Conservation (phyloP, 1,140 invertebrate species). For the Diabrotica undecimpunctata region DNA sequence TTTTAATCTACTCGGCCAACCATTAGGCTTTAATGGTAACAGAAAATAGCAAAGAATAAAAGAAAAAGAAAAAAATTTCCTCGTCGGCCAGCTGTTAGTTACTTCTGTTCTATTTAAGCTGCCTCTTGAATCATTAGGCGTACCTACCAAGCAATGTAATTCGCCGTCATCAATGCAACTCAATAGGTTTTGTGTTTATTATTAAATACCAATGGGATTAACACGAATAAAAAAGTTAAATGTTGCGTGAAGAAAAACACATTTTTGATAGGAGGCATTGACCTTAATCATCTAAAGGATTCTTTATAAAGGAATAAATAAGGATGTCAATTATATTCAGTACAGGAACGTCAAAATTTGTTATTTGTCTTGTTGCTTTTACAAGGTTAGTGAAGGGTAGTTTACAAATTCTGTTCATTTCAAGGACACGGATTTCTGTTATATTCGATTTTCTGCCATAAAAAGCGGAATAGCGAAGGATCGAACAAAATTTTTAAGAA, state of each 20-base stretch:
- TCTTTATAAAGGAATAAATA: too few relatives aligned
- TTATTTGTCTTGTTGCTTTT: too few relatives aligned
- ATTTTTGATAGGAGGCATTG: neutral
- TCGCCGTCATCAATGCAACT: neutral
- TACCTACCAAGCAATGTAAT: neutral
- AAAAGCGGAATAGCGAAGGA: too few relatives aligned
- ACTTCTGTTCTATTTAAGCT: neutral
- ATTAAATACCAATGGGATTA: neutral
- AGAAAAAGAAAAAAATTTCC: slow-evolving; percentile 1
- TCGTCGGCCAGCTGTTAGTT: neutral
- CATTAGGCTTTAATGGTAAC: neutral
- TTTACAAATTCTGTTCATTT: too few relatives aligned
- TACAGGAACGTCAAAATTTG: too few relatives aligned
- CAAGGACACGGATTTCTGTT: too few relatives aligned
- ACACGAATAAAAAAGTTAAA: neutral
- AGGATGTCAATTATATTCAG: too few relatives aligned
- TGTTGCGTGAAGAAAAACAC: neutral
- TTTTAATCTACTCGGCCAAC: neutral
- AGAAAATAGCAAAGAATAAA: neutral
- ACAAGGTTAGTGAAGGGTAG: too few relatives aligned
- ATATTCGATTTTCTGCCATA: too few relatives aligned
- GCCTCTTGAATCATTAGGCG: neutral
- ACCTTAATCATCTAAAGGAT: neutral
- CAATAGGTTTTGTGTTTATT: neutral
- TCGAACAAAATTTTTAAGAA: too few relatives aligned